Base-by-base conservation (phyloP, 2,888 invertebrate genomes). In the Biston stratarius region DNA sequence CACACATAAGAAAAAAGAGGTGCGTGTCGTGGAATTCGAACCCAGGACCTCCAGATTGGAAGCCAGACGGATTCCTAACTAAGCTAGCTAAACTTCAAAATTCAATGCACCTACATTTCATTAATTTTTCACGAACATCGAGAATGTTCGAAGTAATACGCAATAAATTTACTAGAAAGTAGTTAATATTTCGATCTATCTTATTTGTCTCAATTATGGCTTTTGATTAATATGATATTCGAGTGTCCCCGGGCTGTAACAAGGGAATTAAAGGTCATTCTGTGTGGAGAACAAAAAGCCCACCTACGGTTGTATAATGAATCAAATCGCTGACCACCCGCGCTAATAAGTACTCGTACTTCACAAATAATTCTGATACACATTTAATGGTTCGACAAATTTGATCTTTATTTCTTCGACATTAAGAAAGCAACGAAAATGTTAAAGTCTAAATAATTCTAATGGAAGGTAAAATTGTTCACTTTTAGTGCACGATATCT, bases 211-310 rank as follows among this genome's bases (percentile, higher is more conserved):
- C 82, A 87, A 88, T 90, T 89, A 91, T 87, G 80, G 74, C 79
- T 79, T 74, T 79, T 88, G 87, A 92, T 91, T 91, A 90, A 90
- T 90, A 89, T 80, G 87, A 89, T 83, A 84, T 77, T 67, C 74
- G 77, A 82, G 81, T 85, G 87, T 87, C 82, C 80, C 78, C 67
- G 77, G 82, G 83, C 82, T 77, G 83, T 88, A 91, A 92, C 92
- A 87, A 92, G 91, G 85, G 83, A 89, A 92, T 92, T 91, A 92
- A 83, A 84, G 90, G 88, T 91, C 80, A 91, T 92, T 91, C 89
- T 81, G 81, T 84, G 78, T 78, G 79, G 83, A 87, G 82, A 84
- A 84, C 83, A 84, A 33, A 78, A 72, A 79, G 91, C 86, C 92
- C 92, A 92, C 92, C 92, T 91, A 91, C 88, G 74, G 73, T 73